Conservation (phyloP, 1,140 invertebrate genomes). For the Ridgeia piscesae region DNA sequence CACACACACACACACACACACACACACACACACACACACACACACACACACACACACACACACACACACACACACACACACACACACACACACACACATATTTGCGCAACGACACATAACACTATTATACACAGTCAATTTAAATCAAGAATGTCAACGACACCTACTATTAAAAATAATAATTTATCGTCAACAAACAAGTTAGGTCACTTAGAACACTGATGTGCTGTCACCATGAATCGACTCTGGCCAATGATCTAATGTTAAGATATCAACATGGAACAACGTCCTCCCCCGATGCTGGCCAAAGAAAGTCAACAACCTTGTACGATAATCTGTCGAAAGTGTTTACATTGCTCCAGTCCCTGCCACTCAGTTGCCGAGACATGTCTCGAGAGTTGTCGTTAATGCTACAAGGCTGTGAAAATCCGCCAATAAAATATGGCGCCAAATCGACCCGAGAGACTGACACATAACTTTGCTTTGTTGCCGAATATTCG, state of each 20-base stretch:
- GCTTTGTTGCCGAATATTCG: neutral
- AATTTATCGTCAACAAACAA: too few species aligned
- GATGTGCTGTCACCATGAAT: neutral
- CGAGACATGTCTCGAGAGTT: neutral
- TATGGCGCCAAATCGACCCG: neutral
- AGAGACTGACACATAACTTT: neutral
- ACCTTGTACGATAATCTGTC: neutral
- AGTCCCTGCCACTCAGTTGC: neutral
- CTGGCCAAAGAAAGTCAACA: neutral
- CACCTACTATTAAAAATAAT: too few species aligned
- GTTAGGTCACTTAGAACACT: too few species aligned
- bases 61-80: too few species aligned
- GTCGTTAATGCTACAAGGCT: neutral
- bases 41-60: too few species aligned
- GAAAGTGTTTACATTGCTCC: neutral
- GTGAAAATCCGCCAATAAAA: neutral
- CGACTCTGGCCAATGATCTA: neutral
- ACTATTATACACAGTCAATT: too few species aligned
- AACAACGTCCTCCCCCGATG: neutral
- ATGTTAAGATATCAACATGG: neutral
- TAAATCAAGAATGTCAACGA: too few species aligned
- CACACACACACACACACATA: too few species aligned
- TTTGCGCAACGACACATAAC: too few species aligned
- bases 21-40: too few species aligned
- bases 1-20: too few species aligned